Evolutionary conservation across 2,888 invertebrate species (phyloP).

Genomic region (Andrena fulva): DNA sequence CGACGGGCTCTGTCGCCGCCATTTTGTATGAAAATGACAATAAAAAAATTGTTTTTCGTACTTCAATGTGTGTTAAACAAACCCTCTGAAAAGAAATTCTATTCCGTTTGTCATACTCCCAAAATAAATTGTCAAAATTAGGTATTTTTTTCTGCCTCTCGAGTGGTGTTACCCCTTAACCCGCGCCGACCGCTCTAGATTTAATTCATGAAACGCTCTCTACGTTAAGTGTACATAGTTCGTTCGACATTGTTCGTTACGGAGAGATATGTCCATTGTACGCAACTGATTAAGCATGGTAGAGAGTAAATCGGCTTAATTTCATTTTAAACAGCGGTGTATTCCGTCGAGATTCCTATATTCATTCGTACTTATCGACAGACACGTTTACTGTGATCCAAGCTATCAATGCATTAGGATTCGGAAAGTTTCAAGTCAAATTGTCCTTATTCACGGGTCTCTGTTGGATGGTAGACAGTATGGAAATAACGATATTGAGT

Average conservation of each 20-base stretch:
- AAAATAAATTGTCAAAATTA: too few species aligned
- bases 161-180: too few species aligned
- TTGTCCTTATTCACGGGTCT: conserved; percentile 93
- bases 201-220: too few species aligned
- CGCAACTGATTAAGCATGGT: neutral
- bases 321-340: neutral
- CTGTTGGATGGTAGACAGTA: conserved; percentile 99
- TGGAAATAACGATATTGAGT: conserved; percentile 99
- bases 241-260: neutral
- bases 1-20: too few species aligned
- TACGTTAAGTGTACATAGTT: too few species aligned
- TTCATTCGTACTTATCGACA: conserved; percentile 78
- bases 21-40: too few species aligned
- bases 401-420: conserved; percentile 94
- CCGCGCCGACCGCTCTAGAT: too few species aligned
- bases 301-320: neutral
- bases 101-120: too few species aligned
- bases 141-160: too few species aligned
- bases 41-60: too few species aligned
- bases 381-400: conserved; percentile 95
- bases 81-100: too few species aligned
- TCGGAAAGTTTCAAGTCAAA: conserved; percentile 96
- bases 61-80: too few species aligned
- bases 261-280: neutral
- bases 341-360: conserved; percentile 31